Percentiles rank a stretch among this genome's conserved stretches.
phyloP scores from a whole-genome alignment of 2,797 vertebrate genomes.

The Anableps anableps region DNA sequence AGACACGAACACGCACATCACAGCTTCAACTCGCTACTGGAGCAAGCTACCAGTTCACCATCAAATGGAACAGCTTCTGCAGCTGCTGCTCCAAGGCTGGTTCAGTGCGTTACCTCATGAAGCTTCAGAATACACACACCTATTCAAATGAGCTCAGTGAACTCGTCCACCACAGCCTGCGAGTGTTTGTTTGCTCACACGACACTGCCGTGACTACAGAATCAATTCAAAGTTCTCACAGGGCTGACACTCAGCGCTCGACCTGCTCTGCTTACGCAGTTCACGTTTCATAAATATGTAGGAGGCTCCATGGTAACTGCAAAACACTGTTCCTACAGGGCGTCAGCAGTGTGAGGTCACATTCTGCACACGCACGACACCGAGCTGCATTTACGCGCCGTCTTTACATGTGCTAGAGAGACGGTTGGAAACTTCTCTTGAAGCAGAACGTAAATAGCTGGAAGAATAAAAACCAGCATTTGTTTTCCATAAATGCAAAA shows the following conservation, averaged over 20 bases:
- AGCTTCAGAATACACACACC: conserved; percentile 26
- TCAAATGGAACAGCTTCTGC: neutral
- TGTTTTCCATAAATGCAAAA: neutral
- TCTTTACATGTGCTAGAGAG: neutral
- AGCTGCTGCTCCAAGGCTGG: neutral
- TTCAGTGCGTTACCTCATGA: neutral
- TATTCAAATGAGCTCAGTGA: conserved; percentile 43
- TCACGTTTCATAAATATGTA: conserved; percentile 9
- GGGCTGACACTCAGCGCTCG: neutral
- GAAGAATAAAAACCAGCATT: neutral
- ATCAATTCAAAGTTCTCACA: neutral
- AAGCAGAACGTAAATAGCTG: neutral
- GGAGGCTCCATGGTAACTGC: neutral
- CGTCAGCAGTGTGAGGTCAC: neutral
- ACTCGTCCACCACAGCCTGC: neutral
- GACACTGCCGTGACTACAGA: conserved; percentile 2
- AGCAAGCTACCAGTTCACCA: neutral
- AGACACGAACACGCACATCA: neutral
- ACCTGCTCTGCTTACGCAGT: neutral
- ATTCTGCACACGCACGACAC: neutral
- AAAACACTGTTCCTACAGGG: neutral
- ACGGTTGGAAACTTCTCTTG: neutral
- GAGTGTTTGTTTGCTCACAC: conserved; percentile 30
- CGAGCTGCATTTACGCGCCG: neutral
- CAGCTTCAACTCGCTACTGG: neutral